A percentile compares a stretch with the other conserved stretches of the same genome.
Conservation (phyloP, 2,888 invertebrate genomes). For the Biston stratarius region DNA sequence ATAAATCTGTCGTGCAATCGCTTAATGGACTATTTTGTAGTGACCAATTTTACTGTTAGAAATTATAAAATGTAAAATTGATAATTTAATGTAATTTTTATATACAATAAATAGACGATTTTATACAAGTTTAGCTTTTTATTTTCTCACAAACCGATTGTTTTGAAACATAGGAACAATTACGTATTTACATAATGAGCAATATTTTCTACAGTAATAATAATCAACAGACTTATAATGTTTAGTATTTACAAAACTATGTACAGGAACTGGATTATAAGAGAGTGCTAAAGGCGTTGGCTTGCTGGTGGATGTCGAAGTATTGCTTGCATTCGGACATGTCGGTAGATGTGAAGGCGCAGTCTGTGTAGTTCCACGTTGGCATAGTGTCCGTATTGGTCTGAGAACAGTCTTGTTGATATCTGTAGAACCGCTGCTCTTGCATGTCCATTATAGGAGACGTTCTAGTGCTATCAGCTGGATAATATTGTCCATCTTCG, state of each 20-base stretch:
- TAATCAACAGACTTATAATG: slow-evolving; percentile 53
- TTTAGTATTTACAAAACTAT: slow-evolving; percentile 58
- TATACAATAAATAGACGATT: slow-evolving; percentile 86
- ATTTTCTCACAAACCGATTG: slow-evolving; percentile 59
- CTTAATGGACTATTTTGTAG: slow-evolving; percentile 85
- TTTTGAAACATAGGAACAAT: slow-evolving; percentile 65
- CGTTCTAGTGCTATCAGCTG: slow-evolving; percentile 68
- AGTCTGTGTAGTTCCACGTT: slow-evolving; percentile 74
- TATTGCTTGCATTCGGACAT: slow-evolving; percentile 71
- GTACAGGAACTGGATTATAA: slow-evolving; percentile 67
- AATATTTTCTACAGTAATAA: slow-evolving; percentile 49
- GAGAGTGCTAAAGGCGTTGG: slow-evolving; percentile 70
- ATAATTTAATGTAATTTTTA: slow-evolving; percentile 87
- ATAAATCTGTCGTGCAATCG: slow-evolving; percentile 78
- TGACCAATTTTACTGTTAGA: slow-evolving; percentile 85
- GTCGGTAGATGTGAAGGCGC: slow-evolving; percentile 68
- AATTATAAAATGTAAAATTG: slow-evolving; percentile 82
- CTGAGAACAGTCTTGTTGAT: slow-evolving; percentile 71
- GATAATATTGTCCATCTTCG: slow-evolving; percentile 78
- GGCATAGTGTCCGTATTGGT: slow-evolving; percentile 69
- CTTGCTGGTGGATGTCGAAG: slow-evolving; percentile 71
- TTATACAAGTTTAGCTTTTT: slow-evolving; percentile 79
- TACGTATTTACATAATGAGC: slow-evolving; percentile 45
- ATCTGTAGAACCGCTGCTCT: slow-evolving; percentile 75
- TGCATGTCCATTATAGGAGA: slow-evolving; percentile 70